Evolutionary conservation across 2,797 vertebrate species (phyloP), one percentile per base, ranked within the genome.

Genomic region (Apogon hyalosoma): DNA sequence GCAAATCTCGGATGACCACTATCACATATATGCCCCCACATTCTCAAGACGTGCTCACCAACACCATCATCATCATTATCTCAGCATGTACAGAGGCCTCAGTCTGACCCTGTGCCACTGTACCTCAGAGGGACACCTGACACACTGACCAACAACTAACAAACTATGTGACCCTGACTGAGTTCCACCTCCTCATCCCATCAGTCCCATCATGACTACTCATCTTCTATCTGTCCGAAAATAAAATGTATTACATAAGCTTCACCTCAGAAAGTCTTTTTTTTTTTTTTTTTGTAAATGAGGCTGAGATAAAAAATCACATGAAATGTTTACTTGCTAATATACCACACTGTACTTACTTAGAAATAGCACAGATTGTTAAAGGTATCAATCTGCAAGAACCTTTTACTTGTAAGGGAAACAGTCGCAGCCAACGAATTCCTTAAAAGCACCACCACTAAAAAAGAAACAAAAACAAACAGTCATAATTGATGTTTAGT

Each of bases 71-170:
- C 65, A 74, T 87, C 86, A 85, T 87, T 69, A 59, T 90, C 91
- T 70, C 90, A 90, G 88, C 88, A 67, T 70, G 86, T 69, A 77
- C 70, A 80, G 74, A 50, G 77, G 47, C 66, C 77, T 78, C 0
- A 21, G 74, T 76, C 80, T 81, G 75, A 87, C 79, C 84, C 63
- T 7, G 38, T 28, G 48, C 58, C 81, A 63, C 84, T 73, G 79
- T 74, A 80, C 72, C 48, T 36, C 61, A 58, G 60, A 47, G 47
- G 47, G 66, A 77, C 51, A 61, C 55, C 71, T 19, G 63, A 68
- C 72, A 58, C 1, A 43, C 68, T 61, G 78, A 72, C 72, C 58
- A 16, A n/a, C 11, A 1, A 63, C 36, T 31, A 39, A 43, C 73
- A 54, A 75, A 75, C 65, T 82, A 78, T 64, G 76, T 69, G 80